These are phyloP conservation scores for Paralichthys olivaceus DNA, from an alignment of 2,113 vertebrate genomes.

Conservation along the genomic window DNA sequence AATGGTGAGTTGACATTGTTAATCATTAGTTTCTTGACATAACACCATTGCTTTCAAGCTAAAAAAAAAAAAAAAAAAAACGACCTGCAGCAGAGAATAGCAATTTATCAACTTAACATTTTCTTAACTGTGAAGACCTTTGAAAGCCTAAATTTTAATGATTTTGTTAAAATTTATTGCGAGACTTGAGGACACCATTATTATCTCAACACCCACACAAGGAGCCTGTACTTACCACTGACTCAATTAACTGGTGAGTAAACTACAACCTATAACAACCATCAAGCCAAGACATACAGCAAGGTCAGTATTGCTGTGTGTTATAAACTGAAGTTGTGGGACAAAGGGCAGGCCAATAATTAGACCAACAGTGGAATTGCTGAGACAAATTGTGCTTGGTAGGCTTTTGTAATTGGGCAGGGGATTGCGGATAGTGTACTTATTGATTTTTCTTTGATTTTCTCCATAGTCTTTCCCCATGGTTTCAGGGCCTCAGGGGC, in stretches of 20 bases:
- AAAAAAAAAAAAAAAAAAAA: no score
- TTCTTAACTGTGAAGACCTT: background rate
- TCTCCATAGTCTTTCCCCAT: constrained; percentile 8
- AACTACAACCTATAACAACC: constrained; percentile 19
- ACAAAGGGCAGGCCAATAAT: constrained; percentile 52
- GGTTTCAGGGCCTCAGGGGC: constrained; percentile 12
- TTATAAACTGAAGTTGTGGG: constrained; percentile 1
- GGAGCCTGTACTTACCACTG: background rate
- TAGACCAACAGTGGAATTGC: constrained; percentile 40
- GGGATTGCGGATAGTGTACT: constrained; percentile 45
- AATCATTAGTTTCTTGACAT: background rate
- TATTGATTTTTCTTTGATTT: constrained; percentile 67
- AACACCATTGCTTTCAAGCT: background rate
- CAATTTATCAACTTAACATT: background rate
- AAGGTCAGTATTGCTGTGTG: constrained; percentile 18
- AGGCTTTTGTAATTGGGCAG: constrained; percentile 55
- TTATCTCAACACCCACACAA: constrained; percentile 4
- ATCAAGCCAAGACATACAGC: background rate
- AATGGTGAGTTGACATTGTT: background rate
- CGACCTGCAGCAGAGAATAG: background rate
- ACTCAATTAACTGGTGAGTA: background rate
- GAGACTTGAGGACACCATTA: background rate
- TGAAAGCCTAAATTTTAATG: background rate
- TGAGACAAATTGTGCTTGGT: constrained; percentile 43
- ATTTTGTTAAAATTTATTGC: background rate